Evolutionary conservation across 2,797 vertebrate genomes (phyloP), one percentile per base, ranked within the genome.

Genomic region (Lophius americanus): DNA sequence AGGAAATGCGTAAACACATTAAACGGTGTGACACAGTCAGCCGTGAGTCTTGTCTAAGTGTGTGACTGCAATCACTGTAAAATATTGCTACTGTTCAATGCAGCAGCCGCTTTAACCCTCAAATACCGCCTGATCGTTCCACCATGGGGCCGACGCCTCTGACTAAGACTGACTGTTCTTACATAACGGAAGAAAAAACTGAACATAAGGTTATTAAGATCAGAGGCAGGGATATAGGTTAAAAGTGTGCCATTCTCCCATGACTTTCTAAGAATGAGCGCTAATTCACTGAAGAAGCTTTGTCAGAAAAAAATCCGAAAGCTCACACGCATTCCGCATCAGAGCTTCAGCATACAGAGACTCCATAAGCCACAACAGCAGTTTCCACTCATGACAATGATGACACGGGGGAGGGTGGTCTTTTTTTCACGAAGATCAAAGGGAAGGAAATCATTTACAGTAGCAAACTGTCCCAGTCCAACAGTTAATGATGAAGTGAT

Each of bases 201-300:
- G 61, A 77, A 59, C 57, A 39, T 59, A 54, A 68, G 68, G 50
- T 64, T 68, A 60, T 84, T 75, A 74, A 51, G 74, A 68, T 78
- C 66, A 82, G 51, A 66, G 35, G 38, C 41, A 33, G 51, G 46
- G 32, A 81, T 85, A 70, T 83, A 62, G 75, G 83, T 76, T 79
- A 88, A 64, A 63, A 68, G 68, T 39, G 53, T 7, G 79, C 9
- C 23, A 23, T 23, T 79, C 79, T 78, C 81, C 46, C 67, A 69
- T 83, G 82, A 84, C 81, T 86, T 76, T 70, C 14, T 59, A 75
- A 71, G 79, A 85, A 72, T 74, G 33, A 57, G 44, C 79, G 51
- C 75, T 81, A 73, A 84, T 75, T 79, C 76, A 82, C 57, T 48
- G 55, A 58, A 54, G 36, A 71, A 74, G 65, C 59, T 86, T 85